Conservation (phyloP, 2,888 invertebrate genomes). For the Amphipyra berbera region DNA sequence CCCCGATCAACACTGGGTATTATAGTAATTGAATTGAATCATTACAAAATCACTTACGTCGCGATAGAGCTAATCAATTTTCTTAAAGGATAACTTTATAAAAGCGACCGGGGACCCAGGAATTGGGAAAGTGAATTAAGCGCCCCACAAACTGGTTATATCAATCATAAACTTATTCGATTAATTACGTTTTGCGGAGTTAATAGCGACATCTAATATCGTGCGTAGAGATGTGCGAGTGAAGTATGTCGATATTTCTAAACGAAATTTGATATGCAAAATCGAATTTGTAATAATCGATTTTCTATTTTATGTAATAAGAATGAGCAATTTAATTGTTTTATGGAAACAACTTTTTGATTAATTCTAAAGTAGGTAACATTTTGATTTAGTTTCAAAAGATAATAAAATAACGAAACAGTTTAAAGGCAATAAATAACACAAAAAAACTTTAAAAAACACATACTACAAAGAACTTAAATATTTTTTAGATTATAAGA, state of each 20-base stretch:
- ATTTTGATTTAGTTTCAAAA: too few relatives aligned
- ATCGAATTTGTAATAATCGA: constrained; percentile 18
- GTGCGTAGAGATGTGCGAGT: constrained; percentile 71
- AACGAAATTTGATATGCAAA: constrained; percentile 6
- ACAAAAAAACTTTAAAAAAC: too few relatives aligned
- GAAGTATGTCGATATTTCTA: constrained; percentile 40
- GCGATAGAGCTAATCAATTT: constrained; percentile 85
- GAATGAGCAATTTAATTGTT: neutral
- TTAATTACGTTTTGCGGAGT: constrained; percentile 90
- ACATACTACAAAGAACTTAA: too few relatives aligned
- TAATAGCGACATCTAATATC: constrained; percentile 90
- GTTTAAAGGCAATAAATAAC: too few relatives aligned
- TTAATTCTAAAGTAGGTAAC: too few relatives aligned
- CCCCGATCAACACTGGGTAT: constrained; percentile 63
- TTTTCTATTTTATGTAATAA: constrained; percentile 1
- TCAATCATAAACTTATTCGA: constrained; percentile 90
- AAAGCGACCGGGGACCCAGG: constrained; percentile 78
- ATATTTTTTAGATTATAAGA: too few relatives aligned
- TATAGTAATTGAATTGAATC: constrained; percentile 78
- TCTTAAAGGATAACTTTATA: constrained; percentile 87
- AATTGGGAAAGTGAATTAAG: constrained; percentile 90
- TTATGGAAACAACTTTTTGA: neutral
- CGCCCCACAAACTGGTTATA: constrained; percentile 89
- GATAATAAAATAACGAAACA: too few relatives aligned
- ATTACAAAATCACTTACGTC: constrained; percentile 81